These are phyloP conservation scores for Antheraea assamensis DNA, from an alignment of 2,888 invertebrate genomes.

Conservation along the genomic window DNA sequence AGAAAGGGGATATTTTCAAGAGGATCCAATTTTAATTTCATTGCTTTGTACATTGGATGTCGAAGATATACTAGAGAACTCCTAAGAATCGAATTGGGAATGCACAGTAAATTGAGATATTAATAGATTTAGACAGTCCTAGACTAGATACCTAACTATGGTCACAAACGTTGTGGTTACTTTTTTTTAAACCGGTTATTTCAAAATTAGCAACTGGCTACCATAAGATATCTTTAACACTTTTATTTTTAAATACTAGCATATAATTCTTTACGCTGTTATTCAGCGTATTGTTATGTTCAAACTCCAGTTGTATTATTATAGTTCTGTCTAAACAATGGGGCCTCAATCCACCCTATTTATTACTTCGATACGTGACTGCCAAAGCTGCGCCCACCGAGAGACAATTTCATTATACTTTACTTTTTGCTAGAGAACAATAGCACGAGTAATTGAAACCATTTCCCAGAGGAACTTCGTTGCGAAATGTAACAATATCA, in stretches of 20 bases:
- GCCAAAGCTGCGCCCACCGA: conserved; percentile 23
- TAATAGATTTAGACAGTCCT: no score
- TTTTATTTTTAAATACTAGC: background rate
- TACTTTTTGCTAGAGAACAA: conserved; percentile 31
- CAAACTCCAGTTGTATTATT: background rate
- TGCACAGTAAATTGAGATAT: no score
- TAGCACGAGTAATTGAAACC: conserved; percentile 27
- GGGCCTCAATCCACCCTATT: background rate
- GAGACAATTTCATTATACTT: conserved; percentile 33
- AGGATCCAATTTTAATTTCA: no score
- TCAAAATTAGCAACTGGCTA: background rate
- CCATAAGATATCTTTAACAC: background rate
- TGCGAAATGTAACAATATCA: background rate
- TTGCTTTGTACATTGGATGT: no score
- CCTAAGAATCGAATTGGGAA: no score
- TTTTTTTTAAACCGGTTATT: no score
- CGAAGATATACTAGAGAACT: no score
- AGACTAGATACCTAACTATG: no score
- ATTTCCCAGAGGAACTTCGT: conserved; percentile 12
- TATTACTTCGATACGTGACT: background rate
- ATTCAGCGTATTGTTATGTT: background rate
- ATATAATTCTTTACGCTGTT: background rate
- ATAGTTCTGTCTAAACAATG: background rate
- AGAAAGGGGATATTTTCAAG: no score
- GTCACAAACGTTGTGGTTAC: no score